phyloP scores from a whole-genome alignment of 2,888 invertebrate species.

The Eilema sororculum region DNA sequence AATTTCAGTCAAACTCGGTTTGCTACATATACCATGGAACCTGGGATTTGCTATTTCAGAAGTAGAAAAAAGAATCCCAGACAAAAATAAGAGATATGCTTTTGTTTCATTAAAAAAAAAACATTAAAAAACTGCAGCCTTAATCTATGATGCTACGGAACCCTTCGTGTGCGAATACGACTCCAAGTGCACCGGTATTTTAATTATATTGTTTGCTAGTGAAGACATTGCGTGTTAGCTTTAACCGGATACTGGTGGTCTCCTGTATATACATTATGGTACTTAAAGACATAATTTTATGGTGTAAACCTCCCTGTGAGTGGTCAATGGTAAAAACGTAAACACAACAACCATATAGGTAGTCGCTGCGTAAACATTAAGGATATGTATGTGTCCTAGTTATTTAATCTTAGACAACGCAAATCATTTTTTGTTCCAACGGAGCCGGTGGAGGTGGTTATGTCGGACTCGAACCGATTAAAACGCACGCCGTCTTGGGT shows the following conservation, averaged over 20 bases:
- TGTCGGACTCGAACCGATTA: too few relatives aligned
- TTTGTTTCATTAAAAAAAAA: neutral
- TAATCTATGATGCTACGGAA: neutral
- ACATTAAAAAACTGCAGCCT: neutral
- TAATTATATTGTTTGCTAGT: neutral
- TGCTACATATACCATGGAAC: too few relatives aligned
- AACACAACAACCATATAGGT: too few relatives aligned
- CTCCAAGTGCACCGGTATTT: neutral
- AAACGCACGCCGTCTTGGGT: too few relatives aligned
- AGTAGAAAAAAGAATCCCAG: too few relatives aligned
- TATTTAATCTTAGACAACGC: neutral
- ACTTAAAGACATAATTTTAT: conserved; percentile 3
- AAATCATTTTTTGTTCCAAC: too few relatives aligned
- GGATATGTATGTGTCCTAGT: neutral
- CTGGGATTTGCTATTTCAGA: too few relatives aligned
- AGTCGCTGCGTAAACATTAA: neutral
- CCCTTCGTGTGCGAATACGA: neutral
- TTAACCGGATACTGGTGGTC: conserved; percentile 13
- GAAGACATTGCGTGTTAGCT: conserved; percentile 36
- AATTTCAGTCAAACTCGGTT: too few relatives aligned
- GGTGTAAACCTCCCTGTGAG: neutral
- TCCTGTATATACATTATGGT: neutral
- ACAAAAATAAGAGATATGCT: too few relatives aligned
- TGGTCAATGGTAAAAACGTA: conserved; percentile 10
- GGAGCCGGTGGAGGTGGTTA: too few relatives aligned